Percentiles rank a stretch among this genome's conserved stretches.
These are phyloP conservation scores for Brienomyrus brachyistius DNA, from an alignment of 2,113 vertebrate genomes.

Conservation along the genomic window DNA sequence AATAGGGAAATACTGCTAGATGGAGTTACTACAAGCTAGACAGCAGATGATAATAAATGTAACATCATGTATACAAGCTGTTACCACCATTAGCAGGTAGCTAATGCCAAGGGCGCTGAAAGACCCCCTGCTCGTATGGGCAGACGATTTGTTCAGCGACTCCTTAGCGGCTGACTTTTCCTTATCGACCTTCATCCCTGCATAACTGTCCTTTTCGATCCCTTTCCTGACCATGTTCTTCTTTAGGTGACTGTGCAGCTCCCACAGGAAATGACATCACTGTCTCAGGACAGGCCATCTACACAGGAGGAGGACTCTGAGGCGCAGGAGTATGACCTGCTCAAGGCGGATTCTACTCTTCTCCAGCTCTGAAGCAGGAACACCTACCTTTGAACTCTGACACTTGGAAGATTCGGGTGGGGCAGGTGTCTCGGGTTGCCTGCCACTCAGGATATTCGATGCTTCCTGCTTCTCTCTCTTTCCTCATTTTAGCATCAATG, in stretches of 20 bases:
- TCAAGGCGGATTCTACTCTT: slow-evolving; percentile 22
- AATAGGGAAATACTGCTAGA: no score
- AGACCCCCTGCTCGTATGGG: background rate
- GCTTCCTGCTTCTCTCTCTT: background rate
- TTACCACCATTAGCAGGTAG: background rate
- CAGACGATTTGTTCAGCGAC: background rate
- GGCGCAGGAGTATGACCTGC: slow-evolving; percentile 48
- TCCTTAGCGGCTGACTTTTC: background rate
- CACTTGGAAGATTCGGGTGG: background rate
- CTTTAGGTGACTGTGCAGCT: background rate
- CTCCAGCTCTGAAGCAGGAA: background rate
- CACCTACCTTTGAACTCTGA: background rate
- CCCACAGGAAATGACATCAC: background rate
- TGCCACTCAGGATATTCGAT: background rate
- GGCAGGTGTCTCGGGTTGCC: background rate
- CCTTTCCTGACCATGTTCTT: background rate
- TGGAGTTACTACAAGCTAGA: no score
- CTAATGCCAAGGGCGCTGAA: background rate
- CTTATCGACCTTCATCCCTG: background rate
- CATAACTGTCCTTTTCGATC: background rate
- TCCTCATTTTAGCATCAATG: background rate
- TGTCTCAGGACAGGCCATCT: background rate
- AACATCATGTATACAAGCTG: background rate
- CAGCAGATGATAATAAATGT: no score
- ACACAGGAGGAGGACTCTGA: slow-evolving; percentile 12